phyloP scores from a whole-genome alignment of 2,113 vertebrate species.

The Lota lota region DNA sequence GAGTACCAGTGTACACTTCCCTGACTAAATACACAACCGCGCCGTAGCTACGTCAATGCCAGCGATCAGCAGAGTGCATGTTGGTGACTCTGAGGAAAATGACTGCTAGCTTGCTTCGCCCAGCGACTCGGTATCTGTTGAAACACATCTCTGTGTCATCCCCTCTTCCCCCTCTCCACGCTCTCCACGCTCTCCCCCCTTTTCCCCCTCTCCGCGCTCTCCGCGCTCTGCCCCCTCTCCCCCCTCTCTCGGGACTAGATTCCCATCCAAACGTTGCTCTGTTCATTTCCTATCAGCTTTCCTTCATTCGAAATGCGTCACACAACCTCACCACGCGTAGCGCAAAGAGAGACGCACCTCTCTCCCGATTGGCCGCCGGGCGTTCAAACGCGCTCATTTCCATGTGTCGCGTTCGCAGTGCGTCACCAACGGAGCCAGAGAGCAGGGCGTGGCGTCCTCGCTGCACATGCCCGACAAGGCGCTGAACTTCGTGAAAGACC shows the following conservation, averaged over 20 bases:
- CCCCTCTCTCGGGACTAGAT: slow-evolving; percentile 21
- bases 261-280: slow-evolving; percentile 12
- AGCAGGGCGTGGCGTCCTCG: slow-evolving; percentile 83
- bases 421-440: slow-evolving; percentile 80
- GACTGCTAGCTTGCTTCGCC: too few relatives aligned
- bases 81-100: too few relatives aligned
- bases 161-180: too few relatives aligned
- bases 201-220: background rate
- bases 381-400: too few relatives aligned
- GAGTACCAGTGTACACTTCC: slow-evolving; percentile 43
- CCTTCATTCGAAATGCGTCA: slow-evolving; percentile 14
- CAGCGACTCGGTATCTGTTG: too few relatives aligned
- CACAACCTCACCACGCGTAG: slow-evolving; percentile 9
- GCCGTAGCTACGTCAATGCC: too few relatives aligned
- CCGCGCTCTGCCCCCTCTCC: background rate
- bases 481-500: slow-evolving; percentile 95
- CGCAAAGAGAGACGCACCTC: background rate
- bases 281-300: slow-evolving; percentile 42
- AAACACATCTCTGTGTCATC: too few relatives aligned
- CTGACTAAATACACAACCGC: too few relatives aligned
- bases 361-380: background rate
- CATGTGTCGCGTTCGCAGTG: slow-evolving; percentile 71
- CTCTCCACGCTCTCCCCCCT: slow-evolving; percentile 14
- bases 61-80: too few relatives aligned
- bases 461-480: slow-evolving; percentile 94